Percentiles rank a stretch among this genome's conserved stretches.
Evolutionary conservation across 2,113 vertebrate species (phyloP).

Genomic region (Nibea albiflora): DNA sequence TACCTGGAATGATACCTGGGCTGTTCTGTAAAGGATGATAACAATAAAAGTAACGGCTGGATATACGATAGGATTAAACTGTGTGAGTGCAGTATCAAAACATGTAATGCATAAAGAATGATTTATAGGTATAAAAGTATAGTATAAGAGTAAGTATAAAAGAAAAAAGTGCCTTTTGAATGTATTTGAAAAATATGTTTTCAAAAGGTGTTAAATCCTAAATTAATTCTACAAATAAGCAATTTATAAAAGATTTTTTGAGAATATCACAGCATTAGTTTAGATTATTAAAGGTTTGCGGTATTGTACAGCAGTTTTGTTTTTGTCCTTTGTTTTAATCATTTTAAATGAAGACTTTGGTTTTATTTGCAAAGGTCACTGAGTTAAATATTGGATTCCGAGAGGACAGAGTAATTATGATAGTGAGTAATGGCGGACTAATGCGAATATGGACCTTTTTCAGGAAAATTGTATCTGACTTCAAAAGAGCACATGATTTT

Average conservation of each 20-base stretch:
- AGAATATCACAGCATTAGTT: conserved; percentile 6
- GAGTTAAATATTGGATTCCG: conserved; percentile 56
- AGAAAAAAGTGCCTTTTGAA: background rate
- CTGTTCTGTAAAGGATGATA: background rate
- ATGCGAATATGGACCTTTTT: conserved; percentile 58
- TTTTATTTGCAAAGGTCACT: conserved; percentile 56
- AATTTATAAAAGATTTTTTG: background rate
- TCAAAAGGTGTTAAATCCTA: background rate
- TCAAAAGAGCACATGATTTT: conserved; percentile 49
- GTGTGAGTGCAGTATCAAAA: background rate
- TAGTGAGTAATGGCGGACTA: conserved; percentile 49
- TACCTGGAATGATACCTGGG: background rate
- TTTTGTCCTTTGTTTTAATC: conserved; percentile 58
- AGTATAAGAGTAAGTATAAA: too few relatives aligned
- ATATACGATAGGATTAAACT: background rate
- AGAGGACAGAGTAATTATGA: conserved; percentile 69
- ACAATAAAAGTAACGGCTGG: background rate
- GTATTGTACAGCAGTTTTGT: conserved; percentile 10
- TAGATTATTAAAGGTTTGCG: conserved; percentile 11
- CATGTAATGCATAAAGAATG: background rate
- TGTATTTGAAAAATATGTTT: background rate
- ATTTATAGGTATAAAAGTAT: too few relatives aligned
- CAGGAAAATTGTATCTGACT: conserved; percentile 34
- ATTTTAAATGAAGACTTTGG: conserved; percentile 35
- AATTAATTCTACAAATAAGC: background rate